Base-by-base conservation (phyloP, 2,888 invertebrate species). In the Conus canariensis region DNA sequence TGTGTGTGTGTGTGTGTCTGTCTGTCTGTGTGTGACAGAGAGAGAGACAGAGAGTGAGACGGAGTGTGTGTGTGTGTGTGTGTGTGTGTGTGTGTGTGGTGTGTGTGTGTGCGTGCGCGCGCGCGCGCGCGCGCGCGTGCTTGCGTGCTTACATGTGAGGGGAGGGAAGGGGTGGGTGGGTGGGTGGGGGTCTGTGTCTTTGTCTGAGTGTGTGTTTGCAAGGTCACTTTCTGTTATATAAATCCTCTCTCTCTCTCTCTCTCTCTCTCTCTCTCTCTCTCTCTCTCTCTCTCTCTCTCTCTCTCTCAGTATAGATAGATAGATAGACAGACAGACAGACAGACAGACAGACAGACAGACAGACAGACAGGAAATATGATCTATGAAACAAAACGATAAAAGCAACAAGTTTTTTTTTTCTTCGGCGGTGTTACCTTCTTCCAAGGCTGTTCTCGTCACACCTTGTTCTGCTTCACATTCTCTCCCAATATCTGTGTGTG, bases 81-180 rank as follows among this genome's bases (percentile, higher is more conserved):
- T 30, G 77, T 30, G 25, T 30, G 77, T 77, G 30, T 77, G 77
- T 77, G 77, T 77, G 77, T 77, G 77, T 30, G 77, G 77, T 77
- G 77, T 77, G 77, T 16, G 77, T 30, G 77, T 30, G 77, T 16
- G 30, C 2, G 77, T 77, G 77, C 12, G 77, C 12, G 77, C 12
- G 77, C 25, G 77, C 30, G 77, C 19, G 77, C 19, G 77, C 30
- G 30, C 9, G 77, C 25, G 77, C 25, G 77, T 77, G 77, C 14
- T 25, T 77, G 77, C 25, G 77, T 77, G 77, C 19, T 9, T 30
- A 25, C 19, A 30, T 30, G 30, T 30, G 77, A 9, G 77, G 9
- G 77, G 9, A 30, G 9, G 77, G 9, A 30, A 8, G 30, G 9
- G 9, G 77, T 8, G 30, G 12, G 70, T 4, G 70, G 8, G 70